These are phyloP conservation scores for Chesias legatella DNA, from an alignment of 2,888 invertebrate species.

Conservation along the genomic window DNA sequence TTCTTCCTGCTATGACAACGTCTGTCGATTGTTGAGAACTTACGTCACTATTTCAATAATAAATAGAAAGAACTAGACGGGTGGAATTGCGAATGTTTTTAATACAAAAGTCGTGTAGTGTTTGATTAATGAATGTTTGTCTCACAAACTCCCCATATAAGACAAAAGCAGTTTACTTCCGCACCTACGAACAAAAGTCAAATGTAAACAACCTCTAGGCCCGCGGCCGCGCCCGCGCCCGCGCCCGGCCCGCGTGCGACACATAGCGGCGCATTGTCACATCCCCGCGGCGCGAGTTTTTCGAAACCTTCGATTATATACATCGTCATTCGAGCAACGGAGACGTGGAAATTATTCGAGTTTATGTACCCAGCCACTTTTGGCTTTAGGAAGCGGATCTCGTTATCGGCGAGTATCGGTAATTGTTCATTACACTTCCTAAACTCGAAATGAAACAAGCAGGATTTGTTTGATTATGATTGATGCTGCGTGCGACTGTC, in stretches of 20 bases:
- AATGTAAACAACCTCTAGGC: constrained; percentile 76
- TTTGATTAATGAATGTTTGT: constrained; percentile 19
- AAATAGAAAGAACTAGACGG: constrained; percentile 7
- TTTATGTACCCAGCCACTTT: constrained; percentile 30
- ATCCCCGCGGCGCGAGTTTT: constrained; percentile 43
- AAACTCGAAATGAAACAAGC: constrained; percentile 60
- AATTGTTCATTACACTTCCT: constrained; percentile 66
- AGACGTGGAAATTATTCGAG: constrained; percentile 19
- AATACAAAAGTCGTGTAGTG: constrained; percentile 9
- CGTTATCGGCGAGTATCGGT: constrained; percentile 54
- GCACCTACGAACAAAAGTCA: constrained; percentile 70
- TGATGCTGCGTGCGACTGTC: constrained; percentile 49
- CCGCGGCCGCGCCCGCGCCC: too few relatives aligned
- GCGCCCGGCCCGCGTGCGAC: constrained; percentile 50
- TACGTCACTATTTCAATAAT: constrained; percentile 6
- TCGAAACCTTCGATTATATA: constrained; percentile 25
- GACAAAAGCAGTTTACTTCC: constrained; percentile 71
- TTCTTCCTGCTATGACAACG: constrained; percentile 23
- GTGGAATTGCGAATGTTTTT: constrained; percentile 7
- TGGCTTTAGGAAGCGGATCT: constrained; percentile 69
- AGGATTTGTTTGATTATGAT: constrained; percentile 60
- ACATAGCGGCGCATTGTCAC: constrained; percentile 41
- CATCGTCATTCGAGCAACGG: constrained; percentile 26
- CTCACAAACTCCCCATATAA: constrained; percentile 47
- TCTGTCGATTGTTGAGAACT: constrained; percentile 5